Evolutionary conservation across 2,888 invertebrate genomes (phyloP).

Genomic region (Agrotis puta): DNA sequence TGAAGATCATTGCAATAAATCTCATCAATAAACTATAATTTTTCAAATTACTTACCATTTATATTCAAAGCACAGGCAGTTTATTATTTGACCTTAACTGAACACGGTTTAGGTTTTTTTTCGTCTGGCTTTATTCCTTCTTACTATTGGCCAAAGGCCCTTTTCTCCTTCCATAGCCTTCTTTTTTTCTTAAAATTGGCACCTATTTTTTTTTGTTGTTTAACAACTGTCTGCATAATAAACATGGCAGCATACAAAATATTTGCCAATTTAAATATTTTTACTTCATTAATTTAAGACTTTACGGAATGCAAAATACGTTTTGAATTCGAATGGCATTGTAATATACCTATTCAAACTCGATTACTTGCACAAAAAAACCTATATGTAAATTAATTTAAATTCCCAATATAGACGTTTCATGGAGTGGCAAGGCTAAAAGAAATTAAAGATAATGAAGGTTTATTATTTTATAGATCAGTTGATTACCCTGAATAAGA

Average conservation of each 20-base stretch:
- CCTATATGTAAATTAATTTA: constrained; percentile 16
- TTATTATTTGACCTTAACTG: constrained; percentile 10
- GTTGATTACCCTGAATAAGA: constrained; percentile 27
- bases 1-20: constrained; percentile 35
- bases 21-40: constrained; percentile 5
- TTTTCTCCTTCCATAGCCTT: too few species aligned
- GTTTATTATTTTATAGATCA: constrained; percentile 23
- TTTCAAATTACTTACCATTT: constrained; percentile 17
- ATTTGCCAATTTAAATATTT: neutral
- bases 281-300: neutral
- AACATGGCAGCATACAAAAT: constrained; percentile 17
- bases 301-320: constrained; percentile 2
- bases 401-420: constrained; percentile 15
- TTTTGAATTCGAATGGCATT: constrained; percentile 1
- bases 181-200: too few species aligned
- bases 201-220: too few species aligned
- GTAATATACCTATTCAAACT: constrained; percentile 10
- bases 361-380: constrained; percentile 37
- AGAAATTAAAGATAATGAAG: constrained; percentile 3
- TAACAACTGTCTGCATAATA: neutral
- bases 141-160: neutral
- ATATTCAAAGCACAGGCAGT: constrained; percentile 14
- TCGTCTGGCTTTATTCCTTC: neutral
- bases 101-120: neutral
- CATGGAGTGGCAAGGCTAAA: constrained; percentile 14